These are phyloP conservation scores for Corythornis cristatus DNA, from an alignment of 2,113 vertebrate genomes.

Conservation along the genomic window DNA sequence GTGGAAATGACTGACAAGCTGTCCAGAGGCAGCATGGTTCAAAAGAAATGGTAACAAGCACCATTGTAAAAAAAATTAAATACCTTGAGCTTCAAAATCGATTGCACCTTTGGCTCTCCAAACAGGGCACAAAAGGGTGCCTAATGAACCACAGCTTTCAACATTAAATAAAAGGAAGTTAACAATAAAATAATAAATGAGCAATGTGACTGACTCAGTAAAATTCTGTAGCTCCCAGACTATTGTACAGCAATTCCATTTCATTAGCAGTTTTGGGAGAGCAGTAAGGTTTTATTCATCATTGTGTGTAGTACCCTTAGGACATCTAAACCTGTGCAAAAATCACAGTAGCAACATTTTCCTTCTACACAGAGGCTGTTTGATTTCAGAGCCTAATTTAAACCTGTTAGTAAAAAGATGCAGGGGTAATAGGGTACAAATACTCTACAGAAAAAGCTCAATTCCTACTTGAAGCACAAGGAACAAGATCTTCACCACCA, in stretches of 20 bases:
- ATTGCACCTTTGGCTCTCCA: neutral
- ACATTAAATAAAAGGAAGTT: neutral
- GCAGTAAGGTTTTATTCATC: neutral
- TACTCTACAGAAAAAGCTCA: neutral
- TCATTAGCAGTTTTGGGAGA: neutral
- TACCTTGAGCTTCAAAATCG: neutral
- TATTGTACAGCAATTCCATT: neutral
- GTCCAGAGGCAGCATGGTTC: neutral
- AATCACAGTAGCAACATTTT: neutral
- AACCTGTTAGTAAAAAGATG: neutral
- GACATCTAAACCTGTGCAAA: neutral
- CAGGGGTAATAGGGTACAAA: neutral
- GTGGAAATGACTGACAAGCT: neutral
- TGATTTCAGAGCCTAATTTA: neutral
- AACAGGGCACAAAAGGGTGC: neutral
- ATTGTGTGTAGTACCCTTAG: neutral
- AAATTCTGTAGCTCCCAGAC: neutral
- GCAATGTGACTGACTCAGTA: neutral
- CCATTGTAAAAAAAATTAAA: neutral
- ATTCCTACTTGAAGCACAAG: neutral
- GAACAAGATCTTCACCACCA: neutral
- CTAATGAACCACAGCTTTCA: neutral
- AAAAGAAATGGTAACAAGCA: neutral
- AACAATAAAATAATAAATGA: neutral
- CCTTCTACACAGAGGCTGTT: neutral